These are phyloP conservation scores for Plebejus argus DNA, from an alignment of 2,888 invertebrate genomes.

Conservation along the genomic window DNA sequence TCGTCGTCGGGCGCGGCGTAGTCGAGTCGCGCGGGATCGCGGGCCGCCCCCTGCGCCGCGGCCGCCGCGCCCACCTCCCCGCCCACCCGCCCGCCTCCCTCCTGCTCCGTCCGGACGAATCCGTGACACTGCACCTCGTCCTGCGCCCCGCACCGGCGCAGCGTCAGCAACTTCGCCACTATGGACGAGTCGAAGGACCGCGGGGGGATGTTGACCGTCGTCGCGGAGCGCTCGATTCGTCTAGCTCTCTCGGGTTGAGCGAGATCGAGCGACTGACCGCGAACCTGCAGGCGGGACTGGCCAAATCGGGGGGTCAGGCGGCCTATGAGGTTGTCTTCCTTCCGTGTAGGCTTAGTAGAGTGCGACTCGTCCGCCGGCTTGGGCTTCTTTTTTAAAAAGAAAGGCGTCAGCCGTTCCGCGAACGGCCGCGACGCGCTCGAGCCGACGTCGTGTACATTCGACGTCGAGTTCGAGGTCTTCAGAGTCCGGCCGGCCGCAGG, in stretches of 20 bases:
- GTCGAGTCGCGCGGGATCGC: not conserved
- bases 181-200: constrained; percentile 67
- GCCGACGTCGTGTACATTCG: constrained; percentile 70
- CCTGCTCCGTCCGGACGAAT: constrained; percentile 48
- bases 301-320: constrained; percentile 72
- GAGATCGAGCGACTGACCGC: constrained; percentile 71
- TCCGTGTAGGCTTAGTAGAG: constrained; percentile 50
- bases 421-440: constrained; percentile 60
- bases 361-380: constrained; percentile 59
- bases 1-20: constrained; percentile 39
- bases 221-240: constrained; percentile 71
- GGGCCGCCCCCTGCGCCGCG: constrained; percentile 25
- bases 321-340: constrained; percentile 70
- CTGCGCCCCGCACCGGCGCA: constrained; percentile 70
- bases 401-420: constrained; percentile 72
- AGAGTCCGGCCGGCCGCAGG: constrained; percentile 56
- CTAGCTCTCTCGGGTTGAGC: constrained; percentile 54
- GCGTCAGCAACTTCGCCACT: constrained; percentile 68
- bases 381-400: constrained; percentile 71
- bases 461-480: constrained; percentile 71
- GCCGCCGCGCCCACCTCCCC: constrained; percentile 43
- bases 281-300: constrained; percentile 67
- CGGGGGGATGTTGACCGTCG: constrained; percentile 64
- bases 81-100: constrained; percentile 39
- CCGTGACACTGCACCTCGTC: constrained; percentile 57